phyloP scores from a whole-genome alignment of 2,113 vertebrate species.

The Dasyurus viverrinus region DNA sequence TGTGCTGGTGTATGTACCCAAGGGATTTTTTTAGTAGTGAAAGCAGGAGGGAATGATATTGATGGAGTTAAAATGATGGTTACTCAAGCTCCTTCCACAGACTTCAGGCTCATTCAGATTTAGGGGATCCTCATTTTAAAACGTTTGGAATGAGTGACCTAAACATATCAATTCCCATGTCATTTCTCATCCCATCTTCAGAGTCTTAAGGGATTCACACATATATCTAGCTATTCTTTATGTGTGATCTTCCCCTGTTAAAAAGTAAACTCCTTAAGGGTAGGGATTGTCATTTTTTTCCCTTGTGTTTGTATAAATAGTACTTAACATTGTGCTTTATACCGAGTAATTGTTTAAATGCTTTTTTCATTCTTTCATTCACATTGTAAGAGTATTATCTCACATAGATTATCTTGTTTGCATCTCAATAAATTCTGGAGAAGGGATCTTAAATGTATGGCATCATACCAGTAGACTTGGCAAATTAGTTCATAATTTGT shows the following conservation, averaged over 20 bases:
- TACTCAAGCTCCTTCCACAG: not conserved
- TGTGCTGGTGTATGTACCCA: not conserved
- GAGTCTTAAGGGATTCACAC: not conserved
- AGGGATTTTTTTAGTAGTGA: not conserved
- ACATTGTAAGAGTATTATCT: not conserved
- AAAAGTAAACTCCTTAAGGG: not conserved
- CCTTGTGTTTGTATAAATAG: not conserved
- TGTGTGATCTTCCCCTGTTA: not conserved
- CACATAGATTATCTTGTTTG: not conserved
- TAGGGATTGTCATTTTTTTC: not conserved
- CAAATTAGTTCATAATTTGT: not conserved
- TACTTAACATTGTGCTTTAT: not conserved
- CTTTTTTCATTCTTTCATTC: not conserved
- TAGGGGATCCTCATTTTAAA: not conserved
- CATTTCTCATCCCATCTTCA: not conserved
- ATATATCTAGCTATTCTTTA: not conserved
- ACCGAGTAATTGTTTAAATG: not conserved
- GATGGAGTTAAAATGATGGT: not conserved
- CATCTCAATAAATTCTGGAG: not conserved
- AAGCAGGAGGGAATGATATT: not conserved
- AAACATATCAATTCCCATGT: not conserved
- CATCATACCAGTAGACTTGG: not conserved
- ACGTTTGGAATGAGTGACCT: not conserved
- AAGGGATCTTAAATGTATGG: not conserved
- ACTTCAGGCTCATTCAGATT: not conserved